phyloP scores from a whole-genome alignment of 2,888 invertebrate genomes.

The Amphipyra berbera region DNA sequence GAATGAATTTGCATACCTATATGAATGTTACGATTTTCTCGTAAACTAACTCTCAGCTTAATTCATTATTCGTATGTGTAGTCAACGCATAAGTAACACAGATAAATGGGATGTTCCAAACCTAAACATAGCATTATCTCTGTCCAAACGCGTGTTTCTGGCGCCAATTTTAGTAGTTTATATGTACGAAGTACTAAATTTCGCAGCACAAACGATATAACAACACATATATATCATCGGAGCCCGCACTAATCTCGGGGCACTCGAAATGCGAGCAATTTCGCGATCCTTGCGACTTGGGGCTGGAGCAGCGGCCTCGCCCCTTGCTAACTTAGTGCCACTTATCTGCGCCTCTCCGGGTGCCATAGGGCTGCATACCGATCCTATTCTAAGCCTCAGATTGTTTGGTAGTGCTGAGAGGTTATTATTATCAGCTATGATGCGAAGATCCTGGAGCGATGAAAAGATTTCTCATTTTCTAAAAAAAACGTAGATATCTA shows the following conservation, averaged over 20 bases:
- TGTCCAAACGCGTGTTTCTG: slow-evolving; percentile 26
- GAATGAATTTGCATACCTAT: slow-evolving; percentile 6
- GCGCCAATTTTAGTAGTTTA: slow-evolving; percentile 35
- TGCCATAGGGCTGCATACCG: slow-evolving; percentile 54
- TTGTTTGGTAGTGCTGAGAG: neutral
- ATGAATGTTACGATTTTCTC: slow-evolving; percentile 9
- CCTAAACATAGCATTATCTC: slow-evolving; percentile 16
- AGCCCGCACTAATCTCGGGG: slow-evolving; percentile 33
- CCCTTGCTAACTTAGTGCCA: slow-evolving; percentile 68
- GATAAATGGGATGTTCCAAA: slow-evolving; percentile 37
- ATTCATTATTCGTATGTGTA: slow-evolving; percentile 8
- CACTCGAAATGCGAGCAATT: slow-evolving; percentile 60
- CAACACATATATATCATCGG: slow-evolving; percentile 38
- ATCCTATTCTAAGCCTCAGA: slow-evolving; percentile 2
- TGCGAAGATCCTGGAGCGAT: too few relatives aligned
- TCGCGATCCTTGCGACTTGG: slow-evolving; percentile 54
- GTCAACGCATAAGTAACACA: slow-evolving; percentile 40
- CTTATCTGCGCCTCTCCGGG: slow-evolving; percentile 63
- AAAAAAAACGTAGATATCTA: neutral
- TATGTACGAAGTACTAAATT: slow-evolving; percentile 29
- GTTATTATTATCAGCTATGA: too few relatives aligned
- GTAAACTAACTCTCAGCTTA: neutral
- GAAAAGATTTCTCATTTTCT: neutral
- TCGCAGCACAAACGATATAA: slow-evolving; percentile 8
- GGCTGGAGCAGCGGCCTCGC: slow-evolving; percentile 47